phyloP scores from a whole-genome alignment of 1,140 invertebrate species.

The Arion vulgaris region DNA sequence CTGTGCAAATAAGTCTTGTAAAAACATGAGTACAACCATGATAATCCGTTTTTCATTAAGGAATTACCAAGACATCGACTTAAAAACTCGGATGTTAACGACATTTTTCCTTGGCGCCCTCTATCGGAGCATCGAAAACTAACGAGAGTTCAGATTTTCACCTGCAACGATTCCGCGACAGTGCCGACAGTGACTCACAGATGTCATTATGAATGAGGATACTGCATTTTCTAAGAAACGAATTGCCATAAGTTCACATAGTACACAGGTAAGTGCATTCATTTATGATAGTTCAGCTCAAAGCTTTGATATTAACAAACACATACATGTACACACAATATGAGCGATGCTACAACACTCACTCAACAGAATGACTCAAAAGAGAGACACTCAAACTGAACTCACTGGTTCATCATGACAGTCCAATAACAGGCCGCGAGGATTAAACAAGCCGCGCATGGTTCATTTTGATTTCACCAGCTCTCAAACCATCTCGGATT shows the following conservation, averaged over 20 bases:
- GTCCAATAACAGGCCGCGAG: no score
- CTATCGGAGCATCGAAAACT: background rate
- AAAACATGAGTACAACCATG: no score
- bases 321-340: no score
- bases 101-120: background rate
- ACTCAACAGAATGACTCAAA: no score
- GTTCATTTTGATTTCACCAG: no score
- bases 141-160: background rate
- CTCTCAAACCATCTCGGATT: no score
- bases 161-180: background rate
- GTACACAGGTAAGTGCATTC: background rate
- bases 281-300: background rate
- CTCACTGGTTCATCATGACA: no score
- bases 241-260: background rate
- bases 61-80: background rate
- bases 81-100: background rate
- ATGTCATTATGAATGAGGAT: background rate
- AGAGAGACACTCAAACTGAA: no score
- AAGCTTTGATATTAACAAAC: no score
- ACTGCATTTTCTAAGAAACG: background rate
- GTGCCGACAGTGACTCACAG: background rate
- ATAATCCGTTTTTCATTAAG: background rate
- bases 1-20: no score
- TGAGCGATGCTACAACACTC: no score
- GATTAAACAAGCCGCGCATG: no score